Conservation (phyloP, 2,797 vertebrate species). For the Scomberomorus guttatus region DNA sequence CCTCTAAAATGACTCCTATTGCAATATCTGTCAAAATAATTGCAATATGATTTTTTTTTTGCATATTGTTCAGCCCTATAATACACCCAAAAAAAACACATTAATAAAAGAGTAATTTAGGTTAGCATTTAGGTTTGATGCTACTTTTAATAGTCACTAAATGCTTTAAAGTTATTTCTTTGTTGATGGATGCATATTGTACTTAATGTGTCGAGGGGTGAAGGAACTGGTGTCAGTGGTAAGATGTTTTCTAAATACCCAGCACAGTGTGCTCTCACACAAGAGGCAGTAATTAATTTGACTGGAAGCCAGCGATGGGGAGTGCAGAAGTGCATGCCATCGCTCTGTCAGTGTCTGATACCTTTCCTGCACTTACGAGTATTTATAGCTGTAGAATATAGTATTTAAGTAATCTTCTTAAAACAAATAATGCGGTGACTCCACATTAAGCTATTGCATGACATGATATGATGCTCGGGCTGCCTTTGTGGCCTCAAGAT, state of each 20-base stretch:
- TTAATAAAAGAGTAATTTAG: too few relatives aligned
- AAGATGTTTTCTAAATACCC: constrained; percentile 39
- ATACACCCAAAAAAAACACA: too few relatives aligned
- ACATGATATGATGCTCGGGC: background rate
- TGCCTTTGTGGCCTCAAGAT: background rate
- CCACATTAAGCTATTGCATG: background rate
- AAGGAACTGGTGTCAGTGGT: constrained; percentile 36
- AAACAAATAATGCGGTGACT: constrained; percentile 2
- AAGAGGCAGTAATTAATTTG: constrained; percentile 55
- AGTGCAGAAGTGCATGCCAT: constrained; percentile 9
- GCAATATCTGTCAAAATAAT: too few relatives aligned
- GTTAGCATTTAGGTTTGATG: too few relatives aligned
- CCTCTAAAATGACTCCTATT: too few relatives aligned
- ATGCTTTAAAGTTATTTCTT: background rate
- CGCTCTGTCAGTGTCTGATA: constrained; percentile 30
- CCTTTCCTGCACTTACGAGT: constrained; percentile 14
- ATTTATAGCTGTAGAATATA: constrained; percentile 21
- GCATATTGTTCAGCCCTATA: too few relatives aligned
- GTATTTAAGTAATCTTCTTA: constrained; percentile 12
- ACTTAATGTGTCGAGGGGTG: constrained; percentile 7
- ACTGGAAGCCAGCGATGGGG: constrained; percentile 24
- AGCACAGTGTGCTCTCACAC: background rate
- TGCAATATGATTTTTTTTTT: too few relatives aligned
- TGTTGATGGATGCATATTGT: constrained; percentile 26
- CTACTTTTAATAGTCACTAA: too few relatives aligned